A percentile compares a stretch with the other conserved stretches of the same genome.
Evolutionary conservation across 2,888 invertebrate genomes (phyloP).

Genomic region (Apotomis turbidana): DNA sequence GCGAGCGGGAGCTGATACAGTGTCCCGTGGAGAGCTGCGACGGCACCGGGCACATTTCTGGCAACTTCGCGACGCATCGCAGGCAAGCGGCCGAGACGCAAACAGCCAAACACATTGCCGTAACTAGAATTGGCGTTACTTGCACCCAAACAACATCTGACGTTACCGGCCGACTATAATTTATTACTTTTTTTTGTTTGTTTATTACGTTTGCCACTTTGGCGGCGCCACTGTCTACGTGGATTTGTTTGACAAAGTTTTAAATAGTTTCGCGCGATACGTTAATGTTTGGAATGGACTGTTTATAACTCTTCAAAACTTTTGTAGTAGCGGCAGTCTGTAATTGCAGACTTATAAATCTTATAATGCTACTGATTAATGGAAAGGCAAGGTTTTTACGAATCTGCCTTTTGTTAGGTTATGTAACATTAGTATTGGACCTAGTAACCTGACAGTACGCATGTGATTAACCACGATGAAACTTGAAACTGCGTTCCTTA

Average conservation of each 20-base stretch:
- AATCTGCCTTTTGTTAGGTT: slow-evolving; percentile 9
- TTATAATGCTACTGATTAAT: background rate
- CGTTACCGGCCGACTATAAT: slow-evolving; percentile 87
- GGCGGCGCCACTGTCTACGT: slow-evolving; percentile 24
- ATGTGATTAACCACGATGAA: slow-evolving; percentile 26
- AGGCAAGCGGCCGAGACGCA: slow-evolving; percentile 85
- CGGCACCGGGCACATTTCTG: slow-evolving; percentile 94
- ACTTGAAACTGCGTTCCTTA: slow-evolving; percentile 22
- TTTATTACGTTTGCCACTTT: slow-evolving; percentile 15
- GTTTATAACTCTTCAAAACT: slow-evolving; percentile 6
- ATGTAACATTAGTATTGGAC: slow-evolving; percentile 2
- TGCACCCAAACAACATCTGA: slow-evolving; percentile 85
- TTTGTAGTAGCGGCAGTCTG: background rate
- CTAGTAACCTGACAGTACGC: slow-evolving; percentile 10
- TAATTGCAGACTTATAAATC: background rate
- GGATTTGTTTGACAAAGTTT: slow-evolving; percentile 15
- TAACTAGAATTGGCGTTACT: slow-evolving; percentile 85
- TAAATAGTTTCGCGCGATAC: slow-evolving; percentile 24
- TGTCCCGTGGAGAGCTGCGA: slow-evolving; percentile 92
- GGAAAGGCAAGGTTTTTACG: background rate
- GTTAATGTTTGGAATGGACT: slow-evolving; percentile 6
- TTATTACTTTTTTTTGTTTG: slow-evolving; percentile 15
- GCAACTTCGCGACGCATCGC: slow-evolving; percentile 95
- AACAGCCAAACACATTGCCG: slow-evolving; percentile 56
- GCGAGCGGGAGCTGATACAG: slow-evolving; percentile 87